Conservation (phyloP, 2,113 vertebrate genomes). For the Henicopernis longicauda region DNA sequence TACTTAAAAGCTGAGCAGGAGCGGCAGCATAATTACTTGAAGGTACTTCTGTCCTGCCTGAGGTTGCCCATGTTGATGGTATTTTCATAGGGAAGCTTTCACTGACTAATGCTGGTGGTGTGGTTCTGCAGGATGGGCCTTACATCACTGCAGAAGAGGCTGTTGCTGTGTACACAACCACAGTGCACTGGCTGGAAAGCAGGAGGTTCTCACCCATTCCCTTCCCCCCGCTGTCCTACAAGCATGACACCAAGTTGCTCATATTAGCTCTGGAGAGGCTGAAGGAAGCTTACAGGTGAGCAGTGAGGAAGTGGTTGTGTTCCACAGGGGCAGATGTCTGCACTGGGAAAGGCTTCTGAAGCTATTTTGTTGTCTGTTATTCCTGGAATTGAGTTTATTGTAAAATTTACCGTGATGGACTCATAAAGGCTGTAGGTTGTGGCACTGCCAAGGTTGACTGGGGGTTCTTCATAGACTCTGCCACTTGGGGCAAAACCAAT, state of each 20-base stretch:
- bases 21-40: constrained; percentile 97
- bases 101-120: neutral
- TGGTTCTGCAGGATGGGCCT: constrained; percentile 85
- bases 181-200: constrained; percentile 99
- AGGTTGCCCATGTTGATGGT: neutral
- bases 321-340: neutral
- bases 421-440: neutral
- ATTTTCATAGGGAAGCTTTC: neutral
- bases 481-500: neutral
- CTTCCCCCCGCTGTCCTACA: constrained; percentile 94
- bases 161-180: constrained; percentile 98
- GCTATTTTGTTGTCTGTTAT: neutral
- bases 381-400: rapidly evolving
- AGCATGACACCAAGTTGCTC: constrained; percentile 97
- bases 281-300: constrained; percentile 98
- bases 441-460: neutral
- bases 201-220: constrained; percentile 97
- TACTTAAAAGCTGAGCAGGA: constrained; percentile 99
- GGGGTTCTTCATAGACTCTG: neutral
- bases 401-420: neutral
- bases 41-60: constrained; percentile 72
- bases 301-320: neutral
- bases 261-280: constrained; percentile 96
- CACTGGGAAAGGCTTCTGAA: neutral
- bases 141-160: constrained; percentile 99